Evolutionary conservation across 2,888 invertebrate genomes (phyloP).

Genomic region (Chrysolina haemoptera): DNA sequence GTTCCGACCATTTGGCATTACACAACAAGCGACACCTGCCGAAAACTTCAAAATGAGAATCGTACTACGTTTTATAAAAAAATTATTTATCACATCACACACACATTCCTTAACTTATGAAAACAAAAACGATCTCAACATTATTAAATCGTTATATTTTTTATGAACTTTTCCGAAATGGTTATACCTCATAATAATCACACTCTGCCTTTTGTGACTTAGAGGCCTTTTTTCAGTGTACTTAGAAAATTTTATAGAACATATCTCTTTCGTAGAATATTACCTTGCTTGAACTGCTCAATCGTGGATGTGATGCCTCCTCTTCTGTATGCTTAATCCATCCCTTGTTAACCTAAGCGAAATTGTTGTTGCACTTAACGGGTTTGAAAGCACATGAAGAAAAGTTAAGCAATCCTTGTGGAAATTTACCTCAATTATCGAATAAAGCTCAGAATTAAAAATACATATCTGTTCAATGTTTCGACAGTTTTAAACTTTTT

Average conservation of each 20-base stretch:
- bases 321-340: background rate
- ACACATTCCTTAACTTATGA: slow-evolving; percentile 49
- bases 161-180: slow-evolving; percentile 41
- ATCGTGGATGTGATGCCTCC: background rate
- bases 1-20: slow-evolving; percentile 95
- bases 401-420: too few relatives aligned
- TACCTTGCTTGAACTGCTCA: slow-evolving; percentile 8
- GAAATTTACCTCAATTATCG: too few relatives aligned
- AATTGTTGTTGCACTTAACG: too few relatives aligned
- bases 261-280: slow-evolving; percentile 33
- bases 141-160: slow-evolving; percentile 47
- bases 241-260: slow-evolving; percentile 51
- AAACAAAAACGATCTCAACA: slow-evolving; percentile 54
- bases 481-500: too few relatives aligned
- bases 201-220: slow-evolving; percentile 53
- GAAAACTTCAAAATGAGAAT: slow-evolving; percentile 80
- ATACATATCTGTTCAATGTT: too few relatives aligned
- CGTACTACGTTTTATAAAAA: slow-evolving; percentile 34
- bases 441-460: too few relatives aligned
- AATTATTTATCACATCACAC: slow-evolving; percentile 41
- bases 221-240: slow-evolving; percentile 59
- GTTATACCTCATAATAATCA: slow-evolving; percentile 45
- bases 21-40: slow-evolving; percentile 98
- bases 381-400: too few relatives aligned
- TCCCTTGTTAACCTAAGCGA: background rate